Conservation (phyloP, 2,113 vertebrate species). For the Poecilia latipinna region DNA sequence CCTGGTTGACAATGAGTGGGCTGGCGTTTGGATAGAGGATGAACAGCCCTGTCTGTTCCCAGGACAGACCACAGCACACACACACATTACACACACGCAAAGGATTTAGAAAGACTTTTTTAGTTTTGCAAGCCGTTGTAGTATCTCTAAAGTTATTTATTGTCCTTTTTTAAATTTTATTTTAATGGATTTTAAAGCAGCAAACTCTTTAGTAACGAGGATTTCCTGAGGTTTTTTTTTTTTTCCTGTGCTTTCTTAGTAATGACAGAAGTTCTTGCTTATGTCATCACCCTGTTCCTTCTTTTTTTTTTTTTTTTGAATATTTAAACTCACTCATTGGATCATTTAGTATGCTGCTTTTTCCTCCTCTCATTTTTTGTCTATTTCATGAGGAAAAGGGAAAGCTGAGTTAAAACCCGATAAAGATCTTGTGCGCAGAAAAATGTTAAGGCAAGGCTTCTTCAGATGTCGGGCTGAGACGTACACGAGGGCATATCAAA, state of each 20-base stretch:
- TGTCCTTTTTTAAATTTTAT: neutral
- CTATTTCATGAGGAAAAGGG: neutral
- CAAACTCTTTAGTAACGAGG: neutral
- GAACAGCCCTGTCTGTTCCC: conserved; percentile 52
- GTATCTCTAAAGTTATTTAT: neutral
- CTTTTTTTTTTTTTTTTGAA: neutral
- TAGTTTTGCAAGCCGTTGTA: neutral
- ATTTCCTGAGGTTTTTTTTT: neutral
- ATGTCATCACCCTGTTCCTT: neutral
- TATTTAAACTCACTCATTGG: neutral
- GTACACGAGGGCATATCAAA: too few species aligned
- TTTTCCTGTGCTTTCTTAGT: neutral
- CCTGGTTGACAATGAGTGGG: conserved; percentile 53
- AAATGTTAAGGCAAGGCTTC: neutral
- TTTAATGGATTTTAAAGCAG: neutral
- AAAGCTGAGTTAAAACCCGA: neutral
- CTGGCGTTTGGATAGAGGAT: conserved; percentile 49
- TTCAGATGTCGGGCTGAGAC: neutral
- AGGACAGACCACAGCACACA: conserved; percentile 16
- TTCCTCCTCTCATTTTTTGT: neutral
- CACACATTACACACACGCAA: neutral
- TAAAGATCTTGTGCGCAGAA: neutral
- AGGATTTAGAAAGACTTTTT: neutral
- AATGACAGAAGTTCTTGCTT: neutral
- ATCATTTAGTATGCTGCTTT: neutral